phyloP scores from a whole-genome alignment of 2,888 invertebrate species.

The Drosophila imparisetae region DNA sequence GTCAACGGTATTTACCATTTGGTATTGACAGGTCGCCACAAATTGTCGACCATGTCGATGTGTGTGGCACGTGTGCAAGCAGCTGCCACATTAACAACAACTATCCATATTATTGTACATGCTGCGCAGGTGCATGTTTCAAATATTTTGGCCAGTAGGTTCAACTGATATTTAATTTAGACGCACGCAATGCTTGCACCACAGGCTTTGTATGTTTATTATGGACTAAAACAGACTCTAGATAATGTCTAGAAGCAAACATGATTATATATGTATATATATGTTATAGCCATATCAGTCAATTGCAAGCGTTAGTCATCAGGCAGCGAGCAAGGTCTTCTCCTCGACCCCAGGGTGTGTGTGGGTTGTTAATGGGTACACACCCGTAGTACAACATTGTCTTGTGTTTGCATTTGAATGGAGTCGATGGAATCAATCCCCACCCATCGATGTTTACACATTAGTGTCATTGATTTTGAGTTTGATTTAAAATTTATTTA shows the following conservation, averaged over 20 bases:
- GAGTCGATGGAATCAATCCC: background rate
- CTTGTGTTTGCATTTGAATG: background rate
- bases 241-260: background rate
- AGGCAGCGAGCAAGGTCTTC: background rate
- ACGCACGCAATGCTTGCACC: constrained; percentile 8
- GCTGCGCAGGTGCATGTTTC: constrained; percentile 6
- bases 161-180: constrained; percentile 12
- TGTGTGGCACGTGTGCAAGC: constrained; percentile 24
- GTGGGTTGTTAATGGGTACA: background rate
- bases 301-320: background rate
- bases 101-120: background rate
- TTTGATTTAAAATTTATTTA: background rate
- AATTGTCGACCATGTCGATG: constrained; percentile 14
- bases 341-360: background rate
- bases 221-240: background rate
- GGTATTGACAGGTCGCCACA: constrained; percentile 27
- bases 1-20: constrained; percentile 15
- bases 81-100: constrained; percentile 7
- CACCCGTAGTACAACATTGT: background rate
- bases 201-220: background rate
- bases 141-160: constrained; percentile 6
- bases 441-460: background rate
- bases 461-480: background rate
- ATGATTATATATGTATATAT: background rate
- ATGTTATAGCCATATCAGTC: background rate